A percentile compares a stretch with the other conserved stretches of the same genome.
Evolutionary conservation across 2,113 vertebrate genomes (phyloP).

Genomic region (Lasiurus cinereus): DNA sequence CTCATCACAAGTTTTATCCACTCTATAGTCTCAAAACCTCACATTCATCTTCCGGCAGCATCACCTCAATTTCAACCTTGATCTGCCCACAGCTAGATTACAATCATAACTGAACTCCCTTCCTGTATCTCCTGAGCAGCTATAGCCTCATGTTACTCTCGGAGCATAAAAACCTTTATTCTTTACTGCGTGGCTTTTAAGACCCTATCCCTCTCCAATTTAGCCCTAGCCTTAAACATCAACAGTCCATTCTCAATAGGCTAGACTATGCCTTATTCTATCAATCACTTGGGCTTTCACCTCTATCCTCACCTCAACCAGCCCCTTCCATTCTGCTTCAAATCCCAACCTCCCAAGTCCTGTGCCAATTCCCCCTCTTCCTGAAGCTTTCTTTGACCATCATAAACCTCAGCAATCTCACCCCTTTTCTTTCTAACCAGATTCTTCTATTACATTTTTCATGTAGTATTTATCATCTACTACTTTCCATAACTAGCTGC

Average conservation of each 20-base stretch:
- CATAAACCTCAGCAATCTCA: not conserved
- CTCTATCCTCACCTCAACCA: not conserved
- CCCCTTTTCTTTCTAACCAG: not conserved
- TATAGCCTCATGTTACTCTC: not conserved
- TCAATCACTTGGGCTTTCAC: not conserved
- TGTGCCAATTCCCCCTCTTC: not conserved
- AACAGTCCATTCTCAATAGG: not conserved
- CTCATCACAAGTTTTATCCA: not conserved
- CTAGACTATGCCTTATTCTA: not conserved
- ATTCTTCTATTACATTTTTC: conserved; percentile 4
- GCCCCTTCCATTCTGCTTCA: not conserved
- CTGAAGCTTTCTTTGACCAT: not conserved
- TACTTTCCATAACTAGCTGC: not conserved
- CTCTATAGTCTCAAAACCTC: not conserved
- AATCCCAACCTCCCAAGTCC: not conserved
- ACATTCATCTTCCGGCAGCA: not conserved
- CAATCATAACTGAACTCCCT: not conserved
- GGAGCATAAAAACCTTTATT: not conserved
- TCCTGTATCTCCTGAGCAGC: not conserved
- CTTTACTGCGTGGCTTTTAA: not conserved
- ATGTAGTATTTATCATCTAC: conserved; percentile 24
- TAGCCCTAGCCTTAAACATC: not conserved
- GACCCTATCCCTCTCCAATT: not conserved
- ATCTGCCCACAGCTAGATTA: not conserved
- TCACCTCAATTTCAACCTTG: not conserved